Evolutionary conservation across 2,797 vertebrate species (phyloP), one percentile per base, ranked within the genome.

Genomic region (Ara ararauna): DNA sequence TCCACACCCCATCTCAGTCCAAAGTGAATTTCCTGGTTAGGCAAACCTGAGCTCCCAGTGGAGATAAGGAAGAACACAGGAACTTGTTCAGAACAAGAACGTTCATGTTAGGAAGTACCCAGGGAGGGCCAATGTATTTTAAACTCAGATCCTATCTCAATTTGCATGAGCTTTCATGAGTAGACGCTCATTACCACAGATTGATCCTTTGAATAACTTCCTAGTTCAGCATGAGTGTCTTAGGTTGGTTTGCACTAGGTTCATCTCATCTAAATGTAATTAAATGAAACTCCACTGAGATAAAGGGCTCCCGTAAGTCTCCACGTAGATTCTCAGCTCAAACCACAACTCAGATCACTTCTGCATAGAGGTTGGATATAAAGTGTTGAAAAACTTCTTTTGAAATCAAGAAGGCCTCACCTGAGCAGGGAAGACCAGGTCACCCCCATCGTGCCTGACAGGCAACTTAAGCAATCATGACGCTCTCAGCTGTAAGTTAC

Each of bases 31-130:
- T 91, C 65, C 75, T 87, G 42, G 75, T 94, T 85, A 89, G 89
- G 54, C 58, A 89, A 96, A 95, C n/a, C 23, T 4, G 5, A 45
- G 38, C 61, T 94, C 62, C 75, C 51, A 50, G 7, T 42, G 21
- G 40, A 93, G 91, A 89, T 91, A 80, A 62, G 34, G 72, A 89
- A 95, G 72, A 90, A 78, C 65, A 85, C 15, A 72, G 34, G 48
- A 87, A 78, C 92, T 92, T 78, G 44, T 64, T 92, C 51, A 83
- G 86, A 95, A 77, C 94, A 96, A 85, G 93, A 93, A 91, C 18
- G 30, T 92, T 96, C 90, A 74, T 0, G 0, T 86, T 89, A 64
- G 26, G 51, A 75, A 9, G 21, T 80, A 44, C 23, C 34, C 11
- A 19, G 65, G 60, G 81, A 89, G n/a, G 21, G 47, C 14, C 60